Base-by-base conservation (phyloP, 2,113 vertebrate genomes). In the Hypanus sabinus region DNA sequence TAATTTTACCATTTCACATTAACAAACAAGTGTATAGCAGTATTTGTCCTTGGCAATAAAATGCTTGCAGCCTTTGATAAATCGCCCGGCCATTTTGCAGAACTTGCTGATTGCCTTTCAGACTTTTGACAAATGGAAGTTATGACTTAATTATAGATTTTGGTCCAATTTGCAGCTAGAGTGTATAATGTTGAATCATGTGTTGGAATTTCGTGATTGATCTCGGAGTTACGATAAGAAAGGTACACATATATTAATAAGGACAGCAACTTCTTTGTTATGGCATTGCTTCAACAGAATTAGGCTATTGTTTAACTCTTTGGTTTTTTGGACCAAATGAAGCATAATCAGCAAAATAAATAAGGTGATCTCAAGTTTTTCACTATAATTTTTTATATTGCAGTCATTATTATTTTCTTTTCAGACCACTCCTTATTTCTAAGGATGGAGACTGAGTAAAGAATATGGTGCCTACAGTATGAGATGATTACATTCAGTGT, bases 41-140 rank as follows among this genome's bases (percentile, higher is more conserved):
- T 14, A 60, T 87, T 87, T 87, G 83, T 87, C 83, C 83, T 87
- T 87, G 55, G 83, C 55, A 87, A 60, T 60, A 87, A 87, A 27
- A 30, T 60, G 46, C 27, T 87, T 55, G 9, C 83, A 87, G 83
- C 27, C 46, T 87, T 87, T 87, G 55, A 62, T 62, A 87, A 87
- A 87, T 87, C 24, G 11, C 22, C 46, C 27, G 10, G 55, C 2
- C 36, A 20, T 81, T 81, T 81, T 12, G 33, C 79, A 30, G 24
- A 87, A 62, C 83, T 10, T 1, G 27, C 55, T 60, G 55, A 87
- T 62, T 87, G 83, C 83, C 83, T 87, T 60, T 22, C 55, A 30
- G 81, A 60, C 55, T 60, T 10, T 60, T 62, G 55, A 60, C 83
- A 60, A 60, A 87, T 60, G 55, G 55, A 87, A 87, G 27, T 60